Base-by-base conservation (phyloP, 2,888 invertebrate genomes). In the Proisotoma minuta region DNA sequence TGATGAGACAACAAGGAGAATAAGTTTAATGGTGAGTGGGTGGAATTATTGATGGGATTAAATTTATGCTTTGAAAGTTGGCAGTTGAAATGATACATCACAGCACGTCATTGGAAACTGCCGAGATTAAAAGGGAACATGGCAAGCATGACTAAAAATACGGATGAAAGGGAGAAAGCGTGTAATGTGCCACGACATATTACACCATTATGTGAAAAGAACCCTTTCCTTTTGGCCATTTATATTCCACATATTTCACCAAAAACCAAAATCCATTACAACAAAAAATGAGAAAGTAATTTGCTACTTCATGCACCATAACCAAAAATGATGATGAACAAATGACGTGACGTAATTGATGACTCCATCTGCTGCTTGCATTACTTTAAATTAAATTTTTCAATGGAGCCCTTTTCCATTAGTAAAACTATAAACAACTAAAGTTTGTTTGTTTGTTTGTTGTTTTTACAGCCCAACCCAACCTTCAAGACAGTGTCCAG, bases 401-500 rank as follows among this genome's bases (percentile, higher is more conserved):
- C 34, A 10, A 10, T 34, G 8, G 34, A n/a, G n/a, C n/a, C n/a
- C n/a, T 34, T 34, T 34, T 34, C 34, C 34, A 34, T 10, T 34
- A 15, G 8, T 8, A 34, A 34, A 34, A 34, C 15, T 34, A 34
- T 20, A n/a, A 43, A n/a, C 43, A 43, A 43, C 43, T 5, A 43
- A n/a, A 43, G 4, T 43, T 43, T 20, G 5, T 34, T 12, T 47
- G 15, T 18, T 23, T 18, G 4, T n/a, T 24, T 52, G 8, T 28
- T 47, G 15, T 18, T 23, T 18, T 57, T 43, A n/a, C 60, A 68
- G 79, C 78, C 60, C 70, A 79, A 62, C 81, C 81, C 2, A 80
- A 79, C 57, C 80, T 81, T 76, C 76, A 79, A 59, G 80, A 80
- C 75, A 79, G 78, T 71, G 74, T 79, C 59, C 80, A 80, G 34